phyloP scores from a whole-genome alignment of 2,113 vertebrate species.

The Rhinolophus ferrumequinum region DNA sequence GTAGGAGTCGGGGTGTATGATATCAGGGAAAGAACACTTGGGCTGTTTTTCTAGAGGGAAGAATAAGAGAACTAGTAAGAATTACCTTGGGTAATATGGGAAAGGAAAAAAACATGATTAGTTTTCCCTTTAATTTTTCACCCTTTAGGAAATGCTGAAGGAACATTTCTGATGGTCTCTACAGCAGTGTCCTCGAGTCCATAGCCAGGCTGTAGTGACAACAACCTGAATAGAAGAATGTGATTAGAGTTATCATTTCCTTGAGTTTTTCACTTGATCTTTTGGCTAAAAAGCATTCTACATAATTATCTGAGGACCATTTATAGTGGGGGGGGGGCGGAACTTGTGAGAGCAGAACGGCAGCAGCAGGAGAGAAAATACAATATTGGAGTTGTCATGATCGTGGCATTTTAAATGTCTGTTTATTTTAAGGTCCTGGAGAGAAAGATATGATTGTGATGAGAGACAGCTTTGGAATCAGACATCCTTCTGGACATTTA shows the following conservation, averaged over 20 bases:
- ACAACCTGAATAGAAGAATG: not conserved
- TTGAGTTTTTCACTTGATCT: not conserved
- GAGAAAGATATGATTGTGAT: slow-evolving; percentile 96
- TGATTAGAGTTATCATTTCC: not conserved
- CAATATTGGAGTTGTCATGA: not conserved
- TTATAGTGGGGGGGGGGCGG: not conserved
- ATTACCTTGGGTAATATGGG: not conserved
- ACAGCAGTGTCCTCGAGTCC: rapidly evolving
- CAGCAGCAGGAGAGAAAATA: not conserved
- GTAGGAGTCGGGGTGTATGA: not conserved
- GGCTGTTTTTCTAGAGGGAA: not conserved
- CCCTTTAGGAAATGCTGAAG: not conserved
- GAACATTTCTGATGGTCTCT: not conserved
- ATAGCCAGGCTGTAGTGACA: not conserved
- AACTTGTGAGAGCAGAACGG: not conserved
- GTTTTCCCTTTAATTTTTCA: not conserved
- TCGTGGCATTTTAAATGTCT: not conserved
- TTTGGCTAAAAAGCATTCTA: not conserved
- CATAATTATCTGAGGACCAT: not conserved
- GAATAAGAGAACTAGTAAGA: not conserved
- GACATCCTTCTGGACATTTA: slow-evolving; percentile 95
- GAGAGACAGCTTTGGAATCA: slow-evolving; percentile 94
- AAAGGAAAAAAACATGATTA: not conserved
- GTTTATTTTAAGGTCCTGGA: slow-evolving; percentile 85
- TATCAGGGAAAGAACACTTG: not conserved